These are phyloP conservation scores for Stercorarius parasiticus DNA, from an alignment of 2,113 vertebrate species.

Conservation along the genomic window DNA sequence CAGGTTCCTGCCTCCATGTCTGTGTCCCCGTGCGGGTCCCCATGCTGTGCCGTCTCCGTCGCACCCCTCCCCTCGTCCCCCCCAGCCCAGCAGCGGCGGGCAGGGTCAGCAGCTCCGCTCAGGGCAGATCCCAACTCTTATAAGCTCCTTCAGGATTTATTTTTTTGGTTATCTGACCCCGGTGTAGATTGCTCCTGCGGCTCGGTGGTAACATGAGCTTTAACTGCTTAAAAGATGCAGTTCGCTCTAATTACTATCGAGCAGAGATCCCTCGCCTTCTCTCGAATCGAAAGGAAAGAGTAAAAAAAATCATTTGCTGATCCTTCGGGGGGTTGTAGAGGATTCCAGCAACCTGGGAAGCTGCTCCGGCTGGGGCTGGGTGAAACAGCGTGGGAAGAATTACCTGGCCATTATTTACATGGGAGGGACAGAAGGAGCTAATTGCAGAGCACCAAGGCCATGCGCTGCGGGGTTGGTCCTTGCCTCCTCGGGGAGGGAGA, in stretches of 20 bases:
- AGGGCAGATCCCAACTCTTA: background rate
- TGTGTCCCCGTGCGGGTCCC: background rate
- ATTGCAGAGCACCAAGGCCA: background rate
- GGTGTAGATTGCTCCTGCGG: background rate
- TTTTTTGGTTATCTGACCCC: background rate
- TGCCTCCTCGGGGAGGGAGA: background rate
- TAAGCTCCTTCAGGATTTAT: background rate
- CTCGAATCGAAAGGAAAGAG: background rate
- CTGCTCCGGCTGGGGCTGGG: background rate
- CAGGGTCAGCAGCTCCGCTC: background rate
- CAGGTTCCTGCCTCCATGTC: background rate
- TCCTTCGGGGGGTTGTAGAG: background rate
- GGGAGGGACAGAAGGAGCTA: background rate
- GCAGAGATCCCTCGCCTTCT: background rate
- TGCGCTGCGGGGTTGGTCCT: background rate
- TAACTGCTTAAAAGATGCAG: slow-evolving; percentile 12
- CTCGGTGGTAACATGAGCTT: background rate
- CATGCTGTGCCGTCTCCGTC: background rate
- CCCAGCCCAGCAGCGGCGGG: background rate
- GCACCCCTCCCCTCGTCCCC: background rate
- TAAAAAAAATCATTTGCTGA: background rate
- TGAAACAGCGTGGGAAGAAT: background rate
- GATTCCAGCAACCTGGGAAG: background rate
- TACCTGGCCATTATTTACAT: accelerated
- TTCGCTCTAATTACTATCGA: slow-evolving; percentile 24